A percentile compares a stretch with the other conserved stretches of the same genome.
phyloP scores from a whole-genome alignment of 92 coral and sea anemone genomes.

The Nematostella vectensis region DNA sequence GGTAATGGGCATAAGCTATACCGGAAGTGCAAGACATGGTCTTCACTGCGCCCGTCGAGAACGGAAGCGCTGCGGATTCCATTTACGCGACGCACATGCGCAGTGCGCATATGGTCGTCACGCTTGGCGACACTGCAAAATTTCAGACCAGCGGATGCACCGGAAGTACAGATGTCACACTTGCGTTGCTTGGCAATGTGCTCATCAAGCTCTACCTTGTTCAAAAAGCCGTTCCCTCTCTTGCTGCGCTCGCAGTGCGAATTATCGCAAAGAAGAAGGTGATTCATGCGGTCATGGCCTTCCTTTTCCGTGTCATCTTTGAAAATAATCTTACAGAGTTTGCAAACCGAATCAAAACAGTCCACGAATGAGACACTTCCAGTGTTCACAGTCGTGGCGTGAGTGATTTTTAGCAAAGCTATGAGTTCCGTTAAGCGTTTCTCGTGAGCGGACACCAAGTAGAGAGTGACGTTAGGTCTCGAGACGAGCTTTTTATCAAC shows the following conservation, averaged over 20 bases:
- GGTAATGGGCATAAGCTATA: constrained; percentile 24
- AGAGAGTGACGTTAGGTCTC: constrained; percentile 9
- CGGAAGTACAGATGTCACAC: constrained; percentile 14
- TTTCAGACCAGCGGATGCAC: neutral
- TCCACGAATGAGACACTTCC: constrained; percentile 5
- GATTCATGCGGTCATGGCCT: constrained; percentile 13
- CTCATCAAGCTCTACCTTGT: constrained; percentile 10
- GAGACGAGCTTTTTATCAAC: constrained; percentile 6
- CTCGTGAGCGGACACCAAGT: constrained; percentile 19
- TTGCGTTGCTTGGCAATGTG: constrained; percentile 30
- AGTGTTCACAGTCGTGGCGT: constrained; percentile 4
- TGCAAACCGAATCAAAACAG: constrained; percentile 13
- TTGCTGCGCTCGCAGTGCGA: constrained; percentile 25
- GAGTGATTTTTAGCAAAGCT: constrained; percentile 12
- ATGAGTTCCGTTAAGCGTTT: constrained; percentile 13
- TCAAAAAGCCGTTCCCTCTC: constrained; percentile 21
- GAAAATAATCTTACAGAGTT: constrained; percentile 12
- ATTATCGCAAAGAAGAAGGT: constrained; percentile 20
- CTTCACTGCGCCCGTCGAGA: constrained; percentile 5
- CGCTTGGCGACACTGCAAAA: constrained; percentile 17
- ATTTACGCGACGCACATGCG: constrained; percentile 10
- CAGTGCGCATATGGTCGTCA: constrained; percentile 28
- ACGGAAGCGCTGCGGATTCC: constrained; percentile 7
- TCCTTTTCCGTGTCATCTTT: constrained; percentile 17
- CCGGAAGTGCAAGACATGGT: constrained; percentile 14